These are phyloP conservation scores for Drosophila pachea DNA, from an alignment of 1,140 invertebrate genomes.

Conservation along the genomic window DNA sequence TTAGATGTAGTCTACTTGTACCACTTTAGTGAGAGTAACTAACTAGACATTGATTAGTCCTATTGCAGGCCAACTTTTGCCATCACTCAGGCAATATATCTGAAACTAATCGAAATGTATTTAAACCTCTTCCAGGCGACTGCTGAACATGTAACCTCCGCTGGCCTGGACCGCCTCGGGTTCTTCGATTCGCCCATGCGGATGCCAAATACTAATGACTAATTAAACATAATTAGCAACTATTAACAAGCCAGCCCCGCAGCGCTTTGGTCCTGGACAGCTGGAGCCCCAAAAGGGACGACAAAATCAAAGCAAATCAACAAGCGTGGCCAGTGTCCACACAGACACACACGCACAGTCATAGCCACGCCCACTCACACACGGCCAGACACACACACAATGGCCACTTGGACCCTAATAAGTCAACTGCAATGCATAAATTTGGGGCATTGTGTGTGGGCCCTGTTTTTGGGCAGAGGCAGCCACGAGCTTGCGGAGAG, in stretches of 20 bases:
- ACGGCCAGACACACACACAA: background rate
- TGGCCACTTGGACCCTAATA: constrained; percentile 58
- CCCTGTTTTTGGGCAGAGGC: background rate
- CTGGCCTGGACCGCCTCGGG: background rate
- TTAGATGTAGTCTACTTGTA: too few relatives aligned
- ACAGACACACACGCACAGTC: background rate
- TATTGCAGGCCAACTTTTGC: too few relatives aligned
- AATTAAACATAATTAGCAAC: constrained; percentile 73
- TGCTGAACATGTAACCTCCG: background rate
- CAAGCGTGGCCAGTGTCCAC: constrained; percentile 8
- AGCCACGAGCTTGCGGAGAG: background rate
- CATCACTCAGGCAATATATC: too few relatives aligned
- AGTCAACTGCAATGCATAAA: constrained; percentile 73
- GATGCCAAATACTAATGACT: constrained; percentile 45
- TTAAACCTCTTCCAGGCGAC: too few relatives aligned
- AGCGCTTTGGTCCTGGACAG: constrained; percentile 5
- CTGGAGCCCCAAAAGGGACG: constrained; percentile 35
- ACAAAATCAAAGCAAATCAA: constrained; percentile 59
- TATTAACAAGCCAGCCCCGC: constrained; percentile 46
- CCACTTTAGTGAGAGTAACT: too few relatives aligned
- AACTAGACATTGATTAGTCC: too few relatives aligned
- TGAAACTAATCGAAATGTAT: too few relatives aligned
- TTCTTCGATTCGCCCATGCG: constrained; percentile 6
- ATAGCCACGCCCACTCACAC: background rate
- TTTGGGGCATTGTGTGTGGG: constrained; percentile 44